Base-by-base conservation (phyloP, 1,140 invertebrate species). In the Drosophila saltans region DNA sequence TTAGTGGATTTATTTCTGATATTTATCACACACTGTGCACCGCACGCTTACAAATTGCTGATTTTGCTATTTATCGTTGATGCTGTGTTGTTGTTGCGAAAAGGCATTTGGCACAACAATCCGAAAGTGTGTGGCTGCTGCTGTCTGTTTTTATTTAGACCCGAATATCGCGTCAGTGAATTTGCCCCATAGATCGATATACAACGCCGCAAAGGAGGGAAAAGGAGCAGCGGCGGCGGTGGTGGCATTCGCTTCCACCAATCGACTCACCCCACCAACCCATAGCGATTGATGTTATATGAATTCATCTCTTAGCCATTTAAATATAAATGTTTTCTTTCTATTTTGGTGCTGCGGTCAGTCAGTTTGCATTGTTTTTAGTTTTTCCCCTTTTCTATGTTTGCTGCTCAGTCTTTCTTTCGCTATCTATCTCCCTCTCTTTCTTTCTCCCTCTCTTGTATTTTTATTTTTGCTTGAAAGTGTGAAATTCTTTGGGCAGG, bases 401-500 rank as follows among this genome's bases (percentile, higher is more conserved):
- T 52, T 52, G 45, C 8, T 52, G 45, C 21, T 26, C 10, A 2
- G 5, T 30, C 10, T 41, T 24, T 26, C 39, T 41, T 56, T 39
- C 41, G 28, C 9, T 59, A 8, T 33, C 39, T 30, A 48, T 6
- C 8, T 48, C 21, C 1, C 24, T 52, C 21, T 10, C 45, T 52
- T 2, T 26, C 39, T 36, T 21, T 41, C 30, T 55, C 59, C 5
- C 16, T 26, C 40, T 67, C 9, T 67, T 28, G 24, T 45, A 26
- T 43, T 45, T 56, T 3, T 59, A 60, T 70, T 69, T 74, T 60
- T 64, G 56, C 69, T 64, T 66, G 33, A 69, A 71, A 78, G 84
- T 88, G 84, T 88, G 80, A 88, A 89, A 88, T 88, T 89, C 84
- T 71, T 84, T 66, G 72, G 66, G 84, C 84, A 88, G 84, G 85